Evolutionary conservation across 2,888 invertebrate genomes (phyloP).

Genomic region (Cryptophagus acutangulus): DNA sequence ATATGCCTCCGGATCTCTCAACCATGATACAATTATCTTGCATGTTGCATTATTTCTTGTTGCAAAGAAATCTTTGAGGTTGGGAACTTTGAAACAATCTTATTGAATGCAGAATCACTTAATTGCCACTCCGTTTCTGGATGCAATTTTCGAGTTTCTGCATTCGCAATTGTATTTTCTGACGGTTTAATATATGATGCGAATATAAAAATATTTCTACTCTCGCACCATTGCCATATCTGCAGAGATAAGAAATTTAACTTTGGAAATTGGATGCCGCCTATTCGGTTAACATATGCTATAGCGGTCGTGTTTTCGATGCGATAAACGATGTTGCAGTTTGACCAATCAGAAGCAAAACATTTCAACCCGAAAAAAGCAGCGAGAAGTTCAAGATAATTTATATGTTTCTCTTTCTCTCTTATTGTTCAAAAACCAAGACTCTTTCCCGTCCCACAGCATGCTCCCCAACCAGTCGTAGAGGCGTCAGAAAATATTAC

Average conservation of each 20-base stretch:
- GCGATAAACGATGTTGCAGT: slow-evolving; percentile 24
- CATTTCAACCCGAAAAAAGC: slow-evolving; percentile 8
- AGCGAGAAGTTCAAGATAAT: no score
- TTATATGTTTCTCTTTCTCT: slow-evolving; percentile 7
- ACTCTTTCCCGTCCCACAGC: not conserved
- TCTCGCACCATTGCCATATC: slow-evolving; percentile 26
- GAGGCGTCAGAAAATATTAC: slow-evolving; percentile 10
- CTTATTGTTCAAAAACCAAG: not conserved
- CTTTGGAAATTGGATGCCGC: no score
- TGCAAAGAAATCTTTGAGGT: no score
- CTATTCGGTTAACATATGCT: slow-evolving; percentile 19
- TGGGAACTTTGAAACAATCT: no score
- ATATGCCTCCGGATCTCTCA: no score
- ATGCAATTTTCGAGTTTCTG: no score
- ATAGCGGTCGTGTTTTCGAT: slow-evolving; percentile 30
- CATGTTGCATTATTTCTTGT: no score
- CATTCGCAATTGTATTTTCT: no score
- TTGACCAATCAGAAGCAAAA: not conserved
- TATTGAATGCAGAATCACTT: no score
- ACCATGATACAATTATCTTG: no score
- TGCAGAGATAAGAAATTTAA: no score
- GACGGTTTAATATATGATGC: slow-evolving; percentile 19
- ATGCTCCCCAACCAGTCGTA: slow-evolving; percentile 6
- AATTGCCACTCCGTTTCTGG: no score
- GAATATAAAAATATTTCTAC: slow-evolving; percentile 13